Evolutionary conservation across 2,797 vertebrate genomes (phyloP).

Genomic region (Poliocrania exsul): DNA sequence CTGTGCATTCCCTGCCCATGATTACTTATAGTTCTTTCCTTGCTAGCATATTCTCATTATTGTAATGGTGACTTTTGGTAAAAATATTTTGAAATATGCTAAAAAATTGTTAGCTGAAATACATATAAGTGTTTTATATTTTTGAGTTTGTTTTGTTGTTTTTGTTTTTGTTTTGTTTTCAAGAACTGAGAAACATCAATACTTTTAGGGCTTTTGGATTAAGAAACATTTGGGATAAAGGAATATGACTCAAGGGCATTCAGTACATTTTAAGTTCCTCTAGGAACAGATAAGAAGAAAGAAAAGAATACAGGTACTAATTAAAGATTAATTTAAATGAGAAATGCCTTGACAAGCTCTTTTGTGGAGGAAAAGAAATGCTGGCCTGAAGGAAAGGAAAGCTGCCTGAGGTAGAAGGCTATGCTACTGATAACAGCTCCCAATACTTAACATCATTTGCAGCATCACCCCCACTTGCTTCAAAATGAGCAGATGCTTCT

Average conservation of each 20-base stretch:
- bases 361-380: neutral
- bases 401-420: neutral
- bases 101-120: neutral
- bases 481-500: neutral
- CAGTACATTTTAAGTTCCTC: neutral
- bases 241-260: neutral
- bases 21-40: neutral
- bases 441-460: neutral
- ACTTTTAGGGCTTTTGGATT: neutral
- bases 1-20: rapidly evolving
- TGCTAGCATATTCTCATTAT: neutral
- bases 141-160: too few species aligned
- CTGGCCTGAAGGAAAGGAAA: neutral
- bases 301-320: neutral
- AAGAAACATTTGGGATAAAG: neutral
- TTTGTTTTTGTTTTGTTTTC: too few species aligned
- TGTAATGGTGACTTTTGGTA: neutral
- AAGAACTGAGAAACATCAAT: neutral
- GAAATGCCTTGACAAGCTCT: neutral
- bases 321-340: constrained; percentile 6
- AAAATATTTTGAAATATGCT: neutral
- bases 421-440: neutral
- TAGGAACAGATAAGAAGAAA: neutral
- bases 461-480: neutral
- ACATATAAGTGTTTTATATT: neutral